A percentile compares a stretch with the other conserved stretches of the same genome.
Evolutionary conservation across 2,888 invertebrate species (phyloP).

Genomic region (Chymomyza caudatula): DNA sequence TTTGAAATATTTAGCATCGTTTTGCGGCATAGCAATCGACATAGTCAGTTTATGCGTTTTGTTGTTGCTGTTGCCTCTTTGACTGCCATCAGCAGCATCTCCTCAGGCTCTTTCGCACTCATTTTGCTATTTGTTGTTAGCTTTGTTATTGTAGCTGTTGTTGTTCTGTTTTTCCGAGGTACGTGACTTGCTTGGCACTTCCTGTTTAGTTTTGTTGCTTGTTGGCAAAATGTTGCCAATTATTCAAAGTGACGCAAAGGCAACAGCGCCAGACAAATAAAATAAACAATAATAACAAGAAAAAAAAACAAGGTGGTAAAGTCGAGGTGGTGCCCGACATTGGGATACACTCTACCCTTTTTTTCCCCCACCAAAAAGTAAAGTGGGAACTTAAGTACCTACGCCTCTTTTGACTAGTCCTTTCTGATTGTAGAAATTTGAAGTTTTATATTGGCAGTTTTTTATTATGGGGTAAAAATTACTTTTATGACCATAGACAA

Average conservation of each 20-base stretch:
- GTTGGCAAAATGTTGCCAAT: slow-evolving; percentile 54
- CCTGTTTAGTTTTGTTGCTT: slow-evolving; percentile 44
- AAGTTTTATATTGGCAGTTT: no score
- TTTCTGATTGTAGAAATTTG: no score
- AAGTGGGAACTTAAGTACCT: no score
- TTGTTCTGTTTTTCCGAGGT: slow-evolving; percentile 35
- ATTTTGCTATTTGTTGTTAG: slow-evolving; percentile 18
- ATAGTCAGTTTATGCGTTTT: slow-evolving; percentile 2
- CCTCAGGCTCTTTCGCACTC: slow-evolving; percentile 22
- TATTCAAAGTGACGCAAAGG: slow-evolving; percentile 37
- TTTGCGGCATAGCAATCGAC: not conserved
- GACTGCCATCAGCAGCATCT: not conserved
- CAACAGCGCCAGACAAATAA: slow-evolving; percentile 37
- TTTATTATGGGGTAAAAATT: no score
- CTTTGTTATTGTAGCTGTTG: slow-evolving; percentile 8
- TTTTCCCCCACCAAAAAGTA: no score
- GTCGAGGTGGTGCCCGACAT: no score
- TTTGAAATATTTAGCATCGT: not conserved
- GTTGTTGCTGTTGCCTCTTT: slow-evolving; percentile 6
- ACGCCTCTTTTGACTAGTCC: no score
- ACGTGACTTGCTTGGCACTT: slow-evolving; percentile 57
- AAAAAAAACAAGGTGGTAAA: no score
- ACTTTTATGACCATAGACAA: no score
- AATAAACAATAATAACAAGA: slow-evolving; percentile 45
- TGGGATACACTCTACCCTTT: no score